Conservation (phyloP, 2,113 vertebrate genomes). For the Laticauda colubrina region DNA sequence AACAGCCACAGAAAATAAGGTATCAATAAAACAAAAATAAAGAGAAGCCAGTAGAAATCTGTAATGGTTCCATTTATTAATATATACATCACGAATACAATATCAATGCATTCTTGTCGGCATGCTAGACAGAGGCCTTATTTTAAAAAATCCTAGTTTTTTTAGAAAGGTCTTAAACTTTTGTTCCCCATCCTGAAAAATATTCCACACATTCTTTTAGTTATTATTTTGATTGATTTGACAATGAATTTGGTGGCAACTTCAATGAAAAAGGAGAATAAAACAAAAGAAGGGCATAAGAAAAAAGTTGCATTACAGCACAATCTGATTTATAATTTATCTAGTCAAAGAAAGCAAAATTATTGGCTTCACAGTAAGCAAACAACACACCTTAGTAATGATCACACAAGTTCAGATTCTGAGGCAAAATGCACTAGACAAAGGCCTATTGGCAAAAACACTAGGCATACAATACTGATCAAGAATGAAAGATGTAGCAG, state of each 20-base stretch:
- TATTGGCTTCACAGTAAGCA: slow-evolving; percentile 75
- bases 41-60: slow-evolving; percentile 60
- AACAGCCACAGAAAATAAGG: rapidly evolving
- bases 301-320: slow-evolving; percentile 66
- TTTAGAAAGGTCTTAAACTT: slow-evolving; percentile 75
- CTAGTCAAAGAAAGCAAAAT: slow-evolving; percentile 67
- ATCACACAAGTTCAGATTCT: slow-evolving; percentile 72
- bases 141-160: slow-evolving; percentile 70
- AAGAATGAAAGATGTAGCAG: slow-evolving; percentile 69
- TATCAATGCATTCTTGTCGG: slow-evolving; percentile 87
- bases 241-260: slow-evolving; percentile 68
- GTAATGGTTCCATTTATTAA: slow-evolving; percentile 91
- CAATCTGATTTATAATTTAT: slow-evolving; percentile 63
- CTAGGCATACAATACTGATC: slow-evolving; percentile 68
- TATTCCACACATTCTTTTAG: slow-evolving; percentile 59
- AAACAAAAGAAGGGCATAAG: slow-evolving; percentile 52
- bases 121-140: slow-evolving; percentile 87
- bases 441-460: slow-evolving; percentile 67
- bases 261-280: slow-evolving; percentile 65
- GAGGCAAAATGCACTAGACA: slow-evolving; percentile 72
- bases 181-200: slow-evolving; percentile 66
- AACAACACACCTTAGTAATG: slow-evolving; percentile 74
- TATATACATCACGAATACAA: slow-evolving; percentile 94
- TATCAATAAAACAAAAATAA: slow-evolving; percentile 14
- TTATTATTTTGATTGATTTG: slow-evolving; percentile 56